These are phyloP conservation scores for Halichondria panicea DNA, from an alignment of 37 sponge, comb jelly and placozoan species.

Conservation along the genomic window DNA sequence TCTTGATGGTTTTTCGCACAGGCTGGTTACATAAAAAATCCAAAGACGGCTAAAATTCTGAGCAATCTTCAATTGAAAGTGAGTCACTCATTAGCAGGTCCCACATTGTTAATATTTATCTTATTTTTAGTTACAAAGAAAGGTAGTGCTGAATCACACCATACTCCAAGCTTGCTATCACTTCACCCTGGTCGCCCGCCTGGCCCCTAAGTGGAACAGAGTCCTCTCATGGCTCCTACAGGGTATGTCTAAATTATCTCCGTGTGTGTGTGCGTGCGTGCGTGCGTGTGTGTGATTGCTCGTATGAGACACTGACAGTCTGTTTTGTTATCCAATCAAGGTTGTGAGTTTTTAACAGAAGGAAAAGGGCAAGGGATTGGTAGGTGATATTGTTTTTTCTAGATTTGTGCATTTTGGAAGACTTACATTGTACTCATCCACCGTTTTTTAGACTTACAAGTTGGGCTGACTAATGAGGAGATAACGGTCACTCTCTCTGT, in stretches of 20 bases:
- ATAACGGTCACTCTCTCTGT: conserved; percentile 30
- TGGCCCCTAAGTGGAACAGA: conserved; percentile 87
- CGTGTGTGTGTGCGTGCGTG: too few species aligned
- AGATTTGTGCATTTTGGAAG: not conserved
- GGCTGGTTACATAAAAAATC: not conserved
- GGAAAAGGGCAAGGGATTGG: conserved; percentile 42
- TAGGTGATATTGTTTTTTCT: conserved; percentile 35
- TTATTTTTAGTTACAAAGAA: not conserved
- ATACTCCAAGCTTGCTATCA: conserved; percentile 53
- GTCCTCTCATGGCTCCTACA: conserved; percentile 53
- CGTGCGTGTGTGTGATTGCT: too few species aligned
- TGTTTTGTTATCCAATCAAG: too few species aligned
- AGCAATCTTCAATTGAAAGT: conserved; percentile 5
- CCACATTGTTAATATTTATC: too few species aligned
- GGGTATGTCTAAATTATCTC: conserved; percentile 58
- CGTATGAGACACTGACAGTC: too few species aligned
- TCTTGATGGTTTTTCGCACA: not conserved
- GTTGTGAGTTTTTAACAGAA: conserved; percentile 44
- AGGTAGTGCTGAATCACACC: not conserved
- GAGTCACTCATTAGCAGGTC: not conserved
- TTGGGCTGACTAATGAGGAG: conserved; percentile 29
- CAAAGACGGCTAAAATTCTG: not conserved
- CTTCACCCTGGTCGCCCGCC: conserved; percentile 68
- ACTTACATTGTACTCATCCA: too few species aligned
- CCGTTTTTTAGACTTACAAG: conserved; percentile 45